Evolutionary conservation across 64 coral and sea anemone genomes (phyloP).

Genomic region (Montipora capricornis): DNA sequence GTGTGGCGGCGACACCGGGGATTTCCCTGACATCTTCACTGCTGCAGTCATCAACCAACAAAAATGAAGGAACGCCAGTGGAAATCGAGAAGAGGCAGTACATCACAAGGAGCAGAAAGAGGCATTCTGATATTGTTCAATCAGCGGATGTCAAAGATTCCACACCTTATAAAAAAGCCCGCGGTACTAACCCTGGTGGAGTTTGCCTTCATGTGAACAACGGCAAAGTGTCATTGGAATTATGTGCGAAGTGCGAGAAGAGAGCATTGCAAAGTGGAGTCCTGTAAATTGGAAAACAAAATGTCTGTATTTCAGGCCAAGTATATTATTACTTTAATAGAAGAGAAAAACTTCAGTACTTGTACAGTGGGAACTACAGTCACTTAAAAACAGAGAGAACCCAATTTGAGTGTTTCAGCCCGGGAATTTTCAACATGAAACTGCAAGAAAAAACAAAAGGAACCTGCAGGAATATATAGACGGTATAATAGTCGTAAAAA

Average conservation of each 20-base stretch:
- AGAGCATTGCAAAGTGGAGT: slow-evolving; percentile 49
- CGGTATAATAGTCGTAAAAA: slow-evolving; percentile 21
- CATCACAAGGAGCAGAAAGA: slow-evolving; percentile 20
- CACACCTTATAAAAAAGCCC: background rate
- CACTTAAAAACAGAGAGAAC: slow-evolving; percentile 28
- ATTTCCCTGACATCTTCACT: slow-evolving; percentile 72
- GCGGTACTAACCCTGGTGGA: slow-evolving; percentile 26
- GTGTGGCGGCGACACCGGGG: slow-evolving; percentile 74
- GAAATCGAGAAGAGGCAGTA: slow-evolving; percentile 44
- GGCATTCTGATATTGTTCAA: background rate
- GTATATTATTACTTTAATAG: slow-evolving; percentile 42
- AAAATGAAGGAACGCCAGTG: background rate
- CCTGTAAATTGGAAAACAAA: slow-evolving; percentile 71
- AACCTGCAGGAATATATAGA: background rate
- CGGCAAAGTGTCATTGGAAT: slow-evolving; percentile 84
- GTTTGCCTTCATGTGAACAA: slow-evolving; percentile 85
- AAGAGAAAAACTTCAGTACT: slow-evolving; percentile 1
- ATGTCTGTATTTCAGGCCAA: slow-evolving; percentile 92
- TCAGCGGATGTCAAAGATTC: background rate
- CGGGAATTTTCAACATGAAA: background rate
- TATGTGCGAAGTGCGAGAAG: slow-evolving; percentile 75
- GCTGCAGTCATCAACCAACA: slow-evolving; percentile 1
- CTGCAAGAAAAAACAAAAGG: background rate
- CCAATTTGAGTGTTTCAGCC: background rate
- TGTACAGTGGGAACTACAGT: background rate